These are phyloP conservation scores for Raja brachyura DNA, from an alignment of 2,113 vertebrate species.

Conservation along the genomic window DNA sequence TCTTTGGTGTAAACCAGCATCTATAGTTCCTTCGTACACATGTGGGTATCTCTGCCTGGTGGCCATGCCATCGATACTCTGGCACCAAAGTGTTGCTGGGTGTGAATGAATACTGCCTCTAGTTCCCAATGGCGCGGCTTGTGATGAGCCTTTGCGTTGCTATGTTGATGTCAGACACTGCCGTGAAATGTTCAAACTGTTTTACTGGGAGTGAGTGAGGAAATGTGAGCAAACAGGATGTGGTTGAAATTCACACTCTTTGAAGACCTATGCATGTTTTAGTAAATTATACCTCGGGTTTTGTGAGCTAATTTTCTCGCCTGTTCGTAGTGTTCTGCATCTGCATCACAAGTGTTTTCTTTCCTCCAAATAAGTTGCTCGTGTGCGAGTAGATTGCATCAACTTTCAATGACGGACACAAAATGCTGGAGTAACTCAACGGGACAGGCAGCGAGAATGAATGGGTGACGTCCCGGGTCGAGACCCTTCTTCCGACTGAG, in stretches of 20 bases:
- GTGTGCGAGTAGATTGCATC: neutral
- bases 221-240: constrained; percentile 28
- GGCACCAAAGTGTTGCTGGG: too few species aligned
- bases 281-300: neutral
- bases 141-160: neutral
- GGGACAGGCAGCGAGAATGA: too few species aligned
- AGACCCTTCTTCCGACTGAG: too few species aligned
- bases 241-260: neutral
- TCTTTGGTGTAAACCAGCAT: too few species aligned
- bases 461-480: too few species aligned
- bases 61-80: too few species aligned
- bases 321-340: neutral
- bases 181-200: too few species aligned
- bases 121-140: neutral
- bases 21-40: too few species aligned
- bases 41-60: too few species aligned
- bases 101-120: too few species aligned
- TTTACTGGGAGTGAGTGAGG: neutral
- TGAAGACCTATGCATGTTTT: neutral
- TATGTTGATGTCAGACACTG: neutral
- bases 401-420: too few species aligned
- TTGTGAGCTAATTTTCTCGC: neutral
- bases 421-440: too few species aligned
- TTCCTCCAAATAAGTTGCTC: neutral
- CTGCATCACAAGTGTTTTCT: neutral